phyloP scores from a whole-genome alignment of 1,140 invertebrate species.

The Nephila pilipes region DNA sequence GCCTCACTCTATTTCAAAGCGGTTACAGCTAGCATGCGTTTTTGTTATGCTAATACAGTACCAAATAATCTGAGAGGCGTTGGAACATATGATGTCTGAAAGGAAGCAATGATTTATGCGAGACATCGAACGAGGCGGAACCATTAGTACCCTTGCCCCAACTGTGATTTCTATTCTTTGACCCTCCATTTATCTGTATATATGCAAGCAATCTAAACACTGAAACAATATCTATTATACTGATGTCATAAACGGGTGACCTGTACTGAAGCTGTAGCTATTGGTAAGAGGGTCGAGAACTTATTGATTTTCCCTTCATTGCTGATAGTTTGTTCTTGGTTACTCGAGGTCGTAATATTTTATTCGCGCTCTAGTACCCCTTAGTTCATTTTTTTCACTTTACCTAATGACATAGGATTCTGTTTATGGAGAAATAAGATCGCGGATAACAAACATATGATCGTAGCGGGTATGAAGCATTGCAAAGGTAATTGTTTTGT shows the following conservation, averaged over 20 bases:
- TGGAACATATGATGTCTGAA: neutral
- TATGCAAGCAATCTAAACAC: neutral
- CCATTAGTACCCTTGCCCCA: neutral
- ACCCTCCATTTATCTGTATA: neutral
- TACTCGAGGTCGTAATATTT: neutral
- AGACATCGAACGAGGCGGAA: neutral
- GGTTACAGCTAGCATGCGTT: too few relatives aligned
- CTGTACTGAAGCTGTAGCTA: neutral
- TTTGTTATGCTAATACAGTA: too few relatives aligned
- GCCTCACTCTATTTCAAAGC: too few relatives aligned
- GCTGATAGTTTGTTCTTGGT: neutral
- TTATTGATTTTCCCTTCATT: neutral
- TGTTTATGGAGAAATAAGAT: neutral
- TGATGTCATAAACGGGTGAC: conserved; percentile 24
- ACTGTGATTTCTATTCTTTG: neutral
- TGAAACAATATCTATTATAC: conserved; percentile 5
- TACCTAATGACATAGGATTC: neutral
- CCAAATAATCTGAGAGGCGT: too few relatives aligned
- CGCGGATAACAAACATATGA: neutral
- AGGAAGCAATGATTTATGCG: neutral
- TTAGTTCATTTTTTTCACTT: neutral
- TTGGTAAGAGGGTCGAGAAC: conserved; percentile 5
- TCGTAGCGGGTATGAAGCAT: neutral
- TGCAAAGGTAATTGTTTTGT: neutral
- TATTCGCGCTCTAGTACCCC: conserved; percentile 15